A percentile compares a stretch with the other conserved stretches of the same genome.
Conservation (phyloP, 2,113 vertebrate species). For the Sander lucioperca region DNA sequence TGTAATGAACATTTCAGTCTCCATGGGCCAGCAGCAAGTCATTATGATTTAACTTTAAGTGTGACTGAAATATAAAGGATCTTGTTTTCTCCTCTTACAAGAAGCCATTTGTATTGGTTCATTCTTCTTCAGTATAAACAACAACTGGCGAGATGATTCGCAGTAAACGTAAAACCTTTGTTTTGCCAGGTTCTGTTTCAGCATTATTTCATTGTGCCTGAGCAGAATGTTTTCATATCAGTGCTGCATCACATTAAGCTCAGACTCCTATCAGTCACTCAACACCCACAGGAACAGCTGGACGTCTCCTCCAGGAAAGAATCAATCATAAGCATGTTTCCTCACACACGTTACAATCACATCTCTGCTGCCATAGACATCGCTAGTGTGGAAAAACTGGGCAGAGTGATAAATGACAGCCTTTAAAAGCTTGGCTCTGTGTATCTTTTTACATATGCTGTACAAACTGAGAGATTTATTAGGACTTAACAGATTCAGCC, state of each 20-base stretch:
- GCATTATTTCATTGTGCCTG: not conserved
- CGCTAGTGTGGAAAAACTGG: not conserved
- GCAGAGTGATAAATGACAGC: not conserved
- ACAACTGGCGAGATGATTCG: not conserved
- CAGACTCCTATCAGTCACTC: constrained; percentile 12
- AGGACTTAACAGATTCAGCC: constrained; percentile 22
- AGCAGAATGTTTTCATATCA: constrained; percentile 18
- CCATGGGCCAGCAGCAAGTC: constrained; percentile 15
- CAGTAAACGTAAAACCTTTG: not conserved
- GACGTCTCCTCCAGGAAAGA: constrained; percentile 13
- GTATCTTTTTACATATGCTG: not conserved
- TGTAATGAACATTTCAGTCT: not conserved
- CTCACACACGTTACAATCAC: not conserved
- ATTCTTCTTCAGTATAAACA: not conserved
- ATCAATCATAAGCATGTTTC: constrained; percentile 20
- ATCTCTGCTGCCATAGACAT: not conserved
- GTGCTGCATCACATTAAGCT: constrained; percentile 17
- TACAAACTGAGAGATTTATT: constrained; percentile 29
- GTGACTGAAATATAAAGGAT: not conserved
- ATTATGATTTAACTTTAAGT: constrained; percentile 14
- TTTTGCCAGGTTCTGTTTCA: not conserved
- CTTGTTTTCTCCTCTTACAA: not conserved
- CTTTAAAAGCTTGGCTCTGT: not conserved
- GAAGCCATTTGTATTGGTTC: not conserved
- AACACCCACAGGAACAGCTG: constrained; percentile 6